phyloP scores from a whole-genome alignment of 2,113 vertebrate species.

The Oceanodroma tethys region DNA sequence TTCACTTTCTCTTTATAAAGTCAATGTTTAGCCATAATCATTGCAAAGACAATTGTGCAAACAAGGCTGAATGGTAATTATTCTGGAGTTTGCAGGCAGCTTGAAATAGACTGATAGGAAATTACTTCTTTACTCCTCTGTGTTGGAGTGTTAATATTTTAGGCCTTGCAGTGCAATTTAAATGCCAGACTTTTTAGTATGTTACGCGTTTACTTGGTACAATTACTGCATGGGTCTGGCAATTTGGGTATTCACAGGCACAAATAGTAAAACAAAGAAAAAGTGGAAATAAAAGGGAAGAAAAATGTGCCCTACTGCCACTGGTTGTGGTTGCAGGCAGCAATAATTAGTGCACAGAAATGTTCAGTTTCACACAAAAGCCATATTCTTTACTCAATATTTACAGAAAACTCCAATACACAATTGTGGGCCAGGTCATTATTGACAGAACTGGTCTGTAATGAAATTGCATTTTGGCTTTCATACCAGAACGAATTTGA shows the following conservation, averaged over 20 bases:
- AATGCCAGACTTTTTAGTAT: background rate
- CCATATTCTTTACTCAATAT: background rate
- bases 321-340: background rate
- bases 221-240: background rate
- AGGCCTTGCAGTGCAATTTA: background rate
- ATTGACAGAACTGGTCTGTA: background rate
- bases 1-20: background rate
- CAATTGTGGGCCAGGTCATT: background rate
- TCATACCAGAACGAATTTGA: background rate
- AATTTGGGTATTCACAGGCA: background rate
- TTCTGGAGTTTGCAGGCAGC: background rate
- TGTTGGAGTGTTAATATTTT: background rate
- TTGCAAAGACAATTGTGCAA: background rate
- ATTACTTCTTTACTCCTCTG: background rate
- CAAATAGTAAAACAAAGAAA: background rate
- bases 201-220: background rate
- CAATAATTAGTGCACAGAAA: background rate
- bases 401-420: background rate
- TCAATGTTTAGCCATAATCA: background rate
- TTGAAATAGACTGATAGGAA: background rate
- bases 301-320: background rate
- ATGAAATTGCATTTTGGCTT: constrained; percentile 23
- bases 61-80: background rate
- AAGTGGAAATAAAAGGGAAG: background rate
- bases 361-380: background rate